Conservation (phyloP, 2,797 vertebrate species). For the Epinephelus awoara region DNA sequence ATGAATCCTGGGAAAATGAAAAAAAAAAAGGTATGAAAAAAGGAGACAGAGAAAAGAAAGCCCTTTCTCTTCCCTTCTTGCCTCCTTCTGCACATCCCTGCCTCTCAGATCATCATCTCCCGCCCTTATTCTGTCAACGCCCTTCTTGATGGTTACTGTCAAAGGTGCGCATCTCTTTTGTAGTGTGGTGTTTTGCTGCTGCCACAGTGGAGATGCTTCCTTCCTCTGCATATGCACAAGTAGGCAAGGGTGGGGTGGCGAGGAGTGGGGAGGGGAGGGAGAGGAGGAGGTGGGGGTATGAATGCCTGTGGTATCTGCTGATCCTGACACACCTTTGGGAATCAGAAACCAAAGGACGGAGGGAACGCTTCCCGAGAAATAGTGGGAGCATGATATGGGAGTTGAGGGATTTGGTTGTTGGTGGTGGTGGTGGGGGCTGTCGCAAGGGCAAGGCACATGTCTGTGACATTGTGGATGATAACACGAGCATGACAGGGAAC, state of each 20-base stretch:
- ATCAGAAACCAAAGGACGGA: constrained; percentile 76
- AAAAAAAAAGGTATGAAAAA: constrained; percentile 70
- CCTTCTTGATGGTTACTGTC: constrained; percentile 88
- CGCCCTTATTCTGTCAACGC: constrained; percentile 90
- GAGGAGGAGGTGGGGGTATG: constrained; percentile 31
- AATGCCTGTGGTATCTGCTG: constrained; percentile 72
- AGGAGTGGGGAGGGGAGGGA: constrained; percentile 8
- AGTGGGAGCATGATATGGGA: constrained; percentile 51
- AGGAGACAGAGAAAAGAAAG: constrained; percentile 76
- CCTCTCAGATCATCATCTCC: constrained; percentile 88
- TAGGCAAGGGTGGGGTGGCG: constrained; percentile 69
- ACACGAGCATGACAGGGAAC: constrained; percentile 53
- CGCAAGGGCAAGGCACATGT: constrained; percentile 52
- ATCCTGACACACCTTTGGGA: constrained; percentile 82
- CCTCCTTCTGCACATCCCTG: constrained; percentile 83
- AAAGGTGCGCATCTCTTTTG: constrained; percentile 87
- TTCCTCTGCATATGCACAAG: constrained; percentile 89
- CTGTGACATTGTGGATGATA: constrained; percentile 65
- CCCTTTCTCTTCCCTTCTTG: constrained; percentile 80
- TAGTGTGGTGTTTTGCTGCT: constrained; percentile 83
- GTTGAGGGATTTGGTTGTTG: constrained; percentile 54
- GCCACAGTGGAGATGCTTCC: constrained; percentile 78
- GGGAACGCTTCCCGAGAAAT: constrained; percentile 52
- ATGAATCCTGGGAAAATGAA: constrained; percentile 83
- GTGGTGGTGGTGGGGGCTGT: constrained; percentile 9